phyloP scores from a whole-genome alignment of 2,113 vertebrate species.

The Phrynosoma platyrhinos region DNA sequence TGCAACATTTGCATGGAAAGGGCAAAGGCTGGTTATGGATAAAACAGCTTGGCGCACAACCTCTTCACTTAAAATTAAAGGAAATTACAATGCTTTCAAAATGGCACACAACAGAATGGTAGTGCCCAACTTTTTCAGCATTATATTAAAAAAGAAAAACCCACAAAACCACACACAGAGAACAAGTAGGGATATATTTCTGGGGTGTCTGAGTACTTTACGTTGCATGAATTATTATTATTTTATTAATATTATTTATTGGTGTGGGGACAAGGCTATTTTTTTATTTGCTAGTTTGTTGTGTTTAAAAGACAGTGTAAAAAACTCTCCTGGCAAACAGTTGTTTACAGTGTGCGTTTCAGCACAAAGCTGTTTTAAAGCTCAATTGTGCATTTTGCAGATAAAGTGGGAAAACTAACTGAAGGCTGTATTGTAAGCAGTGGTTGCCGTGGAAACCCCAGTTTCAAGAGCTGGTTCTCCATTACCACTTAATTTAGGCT shows the following conservation, averaged over 20 bases:
- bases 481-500: slow-evolving; percentile 99
- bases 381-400: slow-evolving; percentile 99
- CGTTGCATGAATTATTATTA: slow-evolving; percentile 54
- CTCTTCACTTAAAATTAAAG: slow-evolving; percentile 65
- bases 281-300: slow-evolving; percentile 91
- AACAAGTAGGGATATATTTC: slow-evolving; percentile 65
- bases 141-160: slow-evolving; percentile 31
- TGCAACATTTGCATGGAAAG: slow-evolving; percentile 51
- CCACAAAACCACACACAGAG: slow-evolving; percentile 5
- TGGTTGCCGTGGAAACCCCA: slow-evolving; percentile 96
- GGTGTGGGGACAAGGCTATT: slow-evolving; percentile 82
- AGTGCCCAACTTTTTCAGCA: slow-evolving; percentile 57
- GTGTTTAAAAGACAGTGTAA: slow-evolving; percentile 89
- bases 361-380: slow-evolving; percentile 94
- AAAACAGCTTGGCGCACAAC: slow-evolving; percentile 24
- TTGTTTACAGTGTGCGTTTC: slow-evolving; percentile 92
- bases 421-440: slow-evolving; percentile 97
- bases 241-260: slow-evolving; percentile 55
- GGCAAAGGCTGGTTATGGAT: slow-evolving; percentile 54
- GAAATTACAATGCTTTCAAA: slow-evolving; percentile 63
- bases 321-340: slow-evolving; percentile 86
- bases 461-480: slow-evolving; percentile 98
- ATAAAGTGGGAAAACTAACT: slow-evolving; percentile 99
- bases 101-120: slow-evolving; percentile 34
- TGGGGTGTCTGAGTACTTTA: slow-evolving; percentile 53